Evolutionary conservation across 2,797 vertebrate species (phyloP).

Genomic region (Agapornis canus): DNA sequence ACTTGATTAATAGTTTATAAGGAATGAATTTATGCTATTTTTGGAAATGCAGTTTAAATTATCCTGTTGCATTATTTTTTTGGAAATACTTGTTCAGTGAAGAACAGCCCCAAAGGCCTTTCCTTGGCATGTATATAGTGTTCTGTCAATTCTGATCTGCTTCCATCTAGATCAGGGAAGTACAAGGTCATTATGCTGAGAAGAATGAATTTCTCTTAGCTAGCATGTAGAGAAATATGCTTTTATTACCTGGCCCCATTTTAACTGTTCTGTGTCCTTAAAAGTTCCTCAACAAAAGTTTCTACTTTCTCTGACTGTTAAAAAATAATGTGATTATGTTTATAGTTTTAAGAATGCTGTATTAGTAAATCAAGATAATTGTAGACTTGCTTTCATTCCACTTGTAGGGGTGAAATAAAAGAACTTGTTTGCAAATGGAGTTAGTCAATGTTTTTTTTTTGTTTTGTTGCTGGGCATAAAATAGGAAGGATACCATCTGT

Average conservation of each 20-base stretch:
- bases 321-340: background rate
- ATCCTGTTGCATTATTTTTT: constrained; percentile 33
- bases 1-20: constrained; percentile 78
- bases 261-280: background rate
- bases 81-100: constrained; percentile 31
- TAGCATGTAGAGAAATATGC: background rate
- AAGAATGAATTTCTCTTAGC: background rate
- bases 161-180: background rate
- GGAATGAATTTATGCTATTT: constrained; percentile 72
- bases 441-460: background rate
- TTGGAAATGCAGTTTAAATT: constrained; percentile 66
- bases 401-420: background rate
- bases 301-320: background rate
- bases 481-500: background rate
- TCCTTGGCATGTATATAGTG: background rate
- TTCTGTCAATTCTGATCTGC: constrained; percentile 24
- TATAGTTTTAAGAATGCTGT: background rate
- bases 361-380: background rate
- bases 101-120: constrained; percentile 44
- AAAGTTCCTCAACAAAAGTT: background rate
- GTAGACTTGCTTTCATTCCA: background rate
- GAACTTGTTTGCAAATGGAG: background rate
- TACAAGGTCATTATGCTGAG: background rate
- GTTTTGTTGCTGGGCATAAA: background rate
- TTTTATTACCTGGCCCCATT: background rate